These are phyloP conservation scores for Pocillopora grandis DNA, from an alignment of 92 coral and sea anemone species.

Conservation along the genomic window DNA sequence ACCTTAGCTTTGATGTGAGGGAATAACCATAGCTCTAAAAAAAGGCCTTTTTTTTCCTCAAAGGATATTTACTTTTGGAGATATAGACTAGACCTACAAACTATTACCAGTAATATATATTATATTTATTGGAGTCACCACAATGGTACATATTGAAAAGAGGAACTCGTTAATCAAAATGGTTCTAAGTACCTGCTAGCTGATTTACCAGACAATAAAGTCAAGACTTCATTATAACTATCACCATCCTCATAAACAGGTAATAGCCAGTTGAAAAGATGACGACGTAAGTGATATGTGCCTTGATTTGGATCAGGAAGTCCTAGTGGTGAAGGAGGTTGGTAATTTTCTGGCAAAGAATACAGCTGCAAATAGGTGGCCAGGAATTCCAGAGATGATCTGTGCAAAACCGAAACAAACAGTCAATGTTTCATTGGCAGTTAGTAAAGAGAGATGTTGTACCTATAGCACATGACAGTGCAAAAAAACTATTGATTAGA, in stretches of 20 bases:
- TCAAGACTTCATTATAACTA: constrained; percentile 16
- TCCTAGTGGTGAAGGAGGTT: constrained; percentile 46
- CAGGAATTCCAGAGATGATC: constrained; percentile 75
- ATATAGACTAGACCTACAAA: no score
- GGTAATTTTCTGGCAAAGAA: constrained; percentile 79
- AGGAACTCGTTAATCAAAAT: no score
- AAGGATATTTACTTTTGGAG: no score
- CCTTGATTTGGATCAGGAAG: constrained; percentile 41
- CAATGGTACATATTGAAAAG: no score
- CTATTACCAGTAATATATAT: no score
- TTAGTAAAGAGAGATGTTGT: background rate
- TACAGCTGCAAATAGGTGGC: constrained; percentile 66
- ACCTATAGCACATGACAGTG: background rate
- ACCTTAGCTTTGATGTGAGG: background rate
- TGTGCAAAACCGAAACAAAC: constrained; percentile 29
- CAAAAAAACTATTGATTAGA: background rate
- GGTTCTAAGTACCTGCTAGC: constrained; percentile 41
- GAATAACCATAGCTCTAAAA: background rate
- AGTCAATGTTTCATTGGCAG: background rate
- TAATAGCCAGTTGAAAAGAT: constrained; percentile 82
- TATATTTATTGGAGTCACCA: no score
- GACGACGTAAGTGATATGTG: constrained; percentile 75
- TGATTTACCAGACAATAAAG: constrained; percentile 31
- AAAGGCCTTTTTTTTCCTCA: no score
- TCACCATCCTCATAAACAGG: constrained; percentile 57